phyloP scores from a whole-genome alignment of 1,140 invertebrate genomes.

The Drosophila jambulina region DNA sequence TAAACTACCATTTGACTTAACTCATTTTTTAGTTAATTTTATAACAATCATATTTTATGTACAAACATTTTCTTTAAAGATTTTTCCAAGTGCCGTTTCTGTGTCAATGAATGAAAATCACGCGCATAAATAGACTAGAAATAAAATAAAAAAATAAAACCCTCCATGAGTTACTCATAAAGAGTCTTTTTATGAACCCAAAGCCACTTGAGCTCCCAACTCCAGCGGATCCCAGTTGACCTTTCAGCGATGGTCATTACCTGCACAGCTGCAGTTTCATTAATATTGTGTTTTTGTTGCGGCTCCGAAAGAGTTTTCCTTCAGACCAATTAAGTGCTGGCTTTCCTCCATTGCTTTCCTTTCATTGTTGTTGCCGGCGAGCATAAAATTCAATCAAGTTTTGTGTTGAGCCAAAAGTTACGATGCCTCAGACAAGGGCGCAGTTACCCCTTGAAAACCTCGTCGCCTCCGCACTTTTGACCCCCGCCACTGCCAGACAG shows the following conservation, averaged over 20 bases:
- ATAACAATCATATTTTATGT: background rate
- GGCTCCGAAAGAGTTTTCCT: slow-evolving; percentile 22
- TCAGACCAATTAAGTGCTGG: slow-evolving; percentile 49
- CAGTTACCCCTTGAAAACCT: slow-evolving; percentile 19
- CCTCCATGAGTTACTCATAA: slow-evolving; percentile 23
- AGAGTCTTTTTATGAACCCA: slow-evolving; percentile 45
- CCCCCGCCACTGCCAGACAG: slow-evolving; percentile 36
- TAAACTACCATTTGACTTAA: too few relatives aligned
- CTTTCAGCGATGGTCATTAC: slow-evolving; percentile 47
- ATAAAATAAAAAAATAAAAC: slow-evolving; percentile 3
- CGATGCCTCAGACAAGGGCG: slow-evolving; percentile 42
- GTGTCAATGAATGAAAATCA: slow-evolving; percentile 19
- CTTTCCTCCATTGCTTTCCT: slow-evolving; percentile 23
- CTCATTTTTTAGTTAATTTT: too few relatives aligned
- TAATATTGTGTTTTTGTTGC: slow-evolving; percentile 41
- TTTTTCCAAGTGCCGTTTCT: background rate
- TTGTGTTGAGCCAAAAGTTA: slow-evolving; percentile 75
- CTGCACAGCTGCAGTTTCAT: slow-evolving; percentile 59
- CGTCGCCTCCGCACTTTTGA: background rate
- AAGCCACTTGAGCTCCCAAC: slow-evolving; percentile 20
- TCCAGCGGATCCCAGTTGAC: slow-evolving; percentile 38
- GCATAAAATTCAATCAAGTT: slow-evolving; percentile 84
- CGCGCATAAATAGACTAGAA: slow-evolving; percentile 1
- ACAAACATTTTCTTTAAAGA: background rate
- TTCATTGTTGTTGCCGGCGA: slow-evolving; percentile 64